These are phyloP conservation scores for Pasiphila rectangulata DNA, from an alignment of 2,888 invertebrate species.

Conservation along the genomic window DNA sequence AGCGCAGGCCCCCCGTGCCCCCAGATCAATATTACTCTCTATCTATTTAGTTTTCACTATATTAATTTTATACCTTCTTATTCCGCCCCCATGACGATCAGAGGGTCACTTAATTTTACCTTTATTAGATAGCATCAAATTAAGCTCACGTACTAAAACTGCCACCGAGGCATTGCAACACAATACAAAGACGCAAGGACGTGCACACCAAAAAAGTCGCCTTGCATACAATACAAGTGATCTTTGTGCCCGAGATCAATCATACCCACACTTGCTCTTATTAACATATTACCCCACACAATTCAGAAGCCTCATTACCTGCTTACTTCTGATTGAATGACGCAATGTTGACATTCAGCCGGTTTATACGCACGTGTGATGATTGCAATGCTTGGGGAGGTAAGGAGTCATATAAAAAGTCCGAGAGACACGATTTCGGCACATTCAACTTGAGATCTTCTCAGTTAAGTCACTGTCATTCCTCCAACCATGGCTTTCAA, in stretches of 20 bases:
- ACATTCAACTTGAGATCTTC: slow-evolving; percentile 67
- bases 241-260: slow-evolving; percentile 62
- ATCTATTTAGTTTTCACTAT: no score
- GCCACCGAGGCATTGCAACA: slow-evolving; percentile 29
- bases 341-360: slow-evolving; percentile 44
- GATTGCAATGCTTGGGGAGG: slow-evolving; percentile 53
- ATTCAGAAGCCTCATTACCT: slow-evolving; percentile 37
- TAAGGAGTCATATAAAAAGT: slow-evolving; percentile 61
- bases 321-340: slow-evolving; percentile 33
- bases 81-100: no score
- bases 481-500: slow-evolving; percentile 65
- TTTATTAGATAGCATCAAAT: not conserved
- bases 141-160: not conserved
- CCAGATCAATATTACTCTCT: no score
- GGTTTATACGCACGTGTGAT: slow-evolving; percentile 44
- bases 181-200: slow-evolving; percentile 48
- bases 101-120: no score
- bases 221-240: slow-evolving; percentile 59
- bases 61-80: no score
- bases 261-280: slow-evolving; percentile 52
- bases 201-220: slow-evolving; percentile 50
- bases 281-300: slow-evolving; percentile 45
- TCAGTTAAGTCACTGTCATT: slow-evolving; percentile 58
- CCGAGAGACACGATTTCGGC: slow-evolving; percentile 42
- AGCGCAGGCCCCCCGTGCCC: no score